phyloP scores from a whole-genome alignment of 2,888 invertebrate genomes.

The Ypsolopha sequella region DNA sequence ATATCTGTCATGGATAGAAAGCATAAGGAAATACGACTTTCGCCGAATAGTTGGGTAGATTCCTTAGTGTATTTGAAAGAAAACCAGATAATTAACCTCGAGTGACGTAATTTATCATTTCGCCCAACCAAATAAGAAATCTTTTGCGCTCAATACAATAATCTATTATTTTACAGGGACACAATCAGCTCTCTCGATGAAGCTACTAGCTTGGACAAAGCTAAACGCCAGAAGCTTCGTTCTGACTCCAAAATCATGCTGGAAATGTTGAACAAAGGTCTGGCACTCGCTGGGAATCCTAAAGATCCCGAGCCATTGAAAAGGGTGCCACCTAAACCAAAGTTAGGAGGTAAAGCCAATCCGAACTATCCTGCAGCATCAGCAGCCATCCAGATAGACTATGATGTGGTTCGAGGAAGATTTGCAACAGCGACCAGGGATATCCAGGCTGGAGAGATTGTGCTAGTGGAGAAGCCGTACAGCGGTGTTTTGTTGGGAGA shows the following conservation, averaged over 20 bases:
- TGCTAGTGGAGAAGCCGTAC: conserved; percentile 80
- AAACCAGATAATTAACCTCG: too few relatives aligned
- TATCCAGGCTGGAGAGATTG: conserved; percentile 78
- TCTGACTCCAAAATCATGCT: conserved; percentile 79
- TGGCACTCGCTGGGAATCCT: conserved; percentile 52
- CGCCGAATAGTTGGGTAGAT: too few relatives aligned
- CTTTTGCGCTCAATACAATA: too few relatives aligned
- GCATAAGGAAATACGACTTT: too few relatives aligned
- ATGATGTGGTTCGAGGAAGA: conserved; percentile 75
- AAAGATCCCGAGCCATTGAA: conserved; percentile 45
- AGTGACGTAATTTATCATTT: too few relatives aligned
- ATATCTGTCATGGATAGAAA: too few relatives aligned
- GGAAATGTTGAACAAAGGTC: conserved; percentile 74
- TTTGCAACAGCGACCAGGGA: conserved; percentile 78
- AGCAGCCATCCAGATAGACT: conserved; percentile 73
- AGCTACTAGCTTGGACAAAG: conserved; percentile 70
- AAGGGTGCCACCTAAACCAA: conserved; percentile 44
- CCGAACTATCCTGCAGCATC: conserved; percentile 71
- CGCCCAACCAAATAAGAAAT: too few relatives aligned
- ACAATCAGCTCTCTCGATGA: conserved; percentile 78
- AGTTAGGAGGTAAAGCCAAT: conserved; percentile 51
- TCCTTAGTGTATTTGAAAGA: too few relatives aligned
- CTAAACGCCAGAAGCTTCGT: conserved; percentile 73
- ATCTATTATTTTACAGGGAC: conserved; percentile 44
- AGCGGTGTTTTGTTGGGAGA: conserved; percentile 78